Evolutionary conservation across 1,140 invertebrate genomes (phyloP).

Genomic region (Hesperophylax magnus): DNA sequence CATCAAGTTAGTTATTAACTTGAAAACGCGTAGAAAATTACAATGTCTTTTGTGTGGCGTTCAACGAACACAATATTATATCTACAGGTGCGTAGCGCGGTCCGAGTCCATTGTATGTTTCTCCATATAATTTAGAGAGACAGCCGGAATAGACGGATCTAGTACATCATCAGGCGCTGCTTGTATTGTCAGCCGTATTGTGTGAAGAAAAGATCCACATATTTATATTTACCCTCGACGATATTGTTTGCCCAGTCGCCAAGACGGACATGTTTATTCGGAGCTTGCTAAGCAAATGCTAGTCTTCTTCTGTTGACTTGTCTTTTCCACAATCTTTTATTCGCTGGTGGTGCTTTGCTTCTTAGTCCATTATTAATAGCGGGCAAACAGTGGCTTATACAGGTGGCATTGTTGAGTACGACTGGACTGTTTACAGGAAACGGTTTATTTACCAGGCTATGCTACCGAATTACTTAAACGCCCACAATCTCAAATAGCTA

Average conservation of each 20-base stretch:
- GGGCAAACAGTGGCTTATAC: constrained; percentile 4
- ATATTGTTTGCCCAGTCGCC: constrained; percentile 21
- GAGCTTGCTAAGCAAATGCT: constrained; percentile 39
- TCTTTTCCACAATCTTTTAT: constrained; percentile 32
- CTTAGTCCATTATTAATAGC: constrained; percentile 24
- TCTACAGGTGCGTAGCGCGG: constrained; percentile 26
- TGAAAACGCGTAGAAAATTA: no score
- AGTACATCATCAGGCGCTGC: background rate
- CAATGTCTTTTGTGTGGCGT: no score
- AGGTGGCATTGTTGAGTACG: constrained; percentile 10
- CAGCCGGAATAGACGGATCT: constrained; percentile 3
- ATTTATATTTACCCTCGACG: constrained; percentile 34
- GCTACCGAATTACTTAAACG: no score
- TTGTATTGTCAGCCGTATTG: constrained; percentile 8
- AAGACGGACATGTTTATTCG: constrained; percentile 32
- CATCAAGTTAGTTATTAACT: no score
- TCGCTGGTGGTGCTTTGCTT: constrained; percentile 29
- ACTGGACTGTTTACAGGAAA: constrained; percentile 28
- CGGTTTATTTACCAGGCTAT: background rate
- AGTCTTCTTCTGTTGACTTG: constrained; percentile 1
- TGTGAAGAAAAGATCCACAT: constrained; percentile 41
- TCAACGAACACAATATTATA: background rate
- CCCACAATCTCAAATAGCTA: no score
- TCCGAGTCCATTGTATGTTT: constrained; percentile 2
- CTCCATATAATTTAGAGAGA: background rate